phyloP scores from a whole-genome alignment of 2,797 vertebrate genomes.

The Heliangelus exortis region DNA sequence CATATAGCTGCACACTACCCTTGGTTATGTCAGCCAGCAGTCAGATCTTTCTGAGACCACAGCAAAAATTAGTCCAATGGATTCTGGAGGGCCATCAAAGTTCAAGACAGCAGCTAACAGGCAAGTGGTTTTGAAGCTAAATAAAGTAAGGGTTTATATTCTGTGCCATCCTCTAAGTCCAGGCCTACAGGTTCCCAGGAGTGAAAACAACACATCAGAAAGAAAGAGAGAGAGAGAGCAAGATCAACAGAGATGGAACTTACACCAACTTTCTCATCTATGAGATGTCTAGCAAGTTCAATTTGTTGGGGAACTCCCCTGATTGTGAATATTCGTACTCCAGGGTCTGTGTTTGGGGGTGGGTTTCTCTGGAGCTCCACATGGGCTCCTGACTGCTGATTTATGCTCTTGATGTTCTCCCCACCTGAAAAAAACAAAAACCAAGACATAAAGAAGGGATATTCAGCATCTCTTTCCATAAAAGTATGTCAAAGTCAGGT shows the following conservation, averaged over 20 bases:
- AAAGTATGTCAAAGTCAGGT: neutral
- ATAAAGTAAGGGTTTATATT: fast-evolving
- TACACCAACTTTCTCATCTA: slow-evolving; percentile 98
- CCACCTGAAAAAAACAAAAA: slow-evolving; percentile 83
- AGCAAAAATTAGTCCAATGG: neutral
- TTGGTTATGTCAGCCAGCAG: neutral
- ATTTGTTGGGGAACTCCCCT: slow-evolving; percentile 93
- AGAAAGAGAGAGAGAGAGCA: neutral
- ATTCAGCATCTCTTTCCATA: neutral
- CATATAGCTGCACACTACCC: neutral
- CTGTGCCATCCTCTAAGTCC: neutral
- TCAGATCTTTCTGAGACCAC: neutral
- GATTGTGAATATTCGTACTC: slow-evolving; percentile 95
- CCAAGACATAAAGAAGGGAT: neutral
- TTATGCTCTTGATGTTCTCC: slow-evolving; percentile 98
- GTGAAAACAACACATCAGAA: neutral
- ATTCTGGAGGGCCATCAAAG: neutral
- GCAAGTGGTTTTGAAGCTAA: slow-evolving; percentile 30
- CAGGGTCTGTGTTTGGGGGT: slow-evolving; percentile 94
- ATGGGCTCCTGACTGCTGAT: slow-evolving; percentile 95
- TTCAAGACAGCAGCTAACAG: neutral
- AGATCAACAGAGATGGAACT: slow-evolving; percentile 53
- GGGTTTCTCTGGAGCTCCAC: slow-evolving; percentile 98
- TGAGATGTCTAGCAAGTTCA: slow-evolving; percentile 94
- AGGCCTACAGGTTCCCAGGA: neutral